Evolutionary conservation across 2,888 invertebrate genomes (phyloP).

Genomic region (Lacanobia oleracea): DNA sequence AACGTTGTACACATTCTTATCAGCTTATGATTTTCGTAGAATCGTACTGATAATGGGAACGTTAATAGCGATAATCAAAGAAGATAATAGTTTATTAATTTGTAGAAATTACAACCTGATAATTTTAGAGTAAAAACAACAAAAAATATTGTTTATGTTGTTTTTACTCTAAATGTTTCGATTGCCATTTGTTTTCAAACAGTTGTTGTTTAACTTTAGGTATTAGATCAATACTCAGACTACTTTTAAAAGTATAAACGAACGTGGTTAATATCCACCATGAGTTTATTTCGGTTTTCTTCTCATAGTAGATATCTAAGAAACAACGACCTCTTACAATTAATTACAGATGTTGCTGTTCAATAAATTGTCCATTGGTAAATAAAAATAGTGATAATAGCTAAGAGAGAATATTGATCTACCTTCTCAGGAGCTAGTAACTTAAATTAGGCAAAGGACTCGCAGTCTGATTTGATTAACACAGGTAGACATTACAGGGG

Average conservation of each 20-base stretch:
- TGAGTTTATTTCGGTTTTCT: too few relatives aligned
- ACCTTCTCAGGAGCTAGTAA: neutral
- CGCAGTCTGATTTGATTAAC: slow-evolving; percentile 11
- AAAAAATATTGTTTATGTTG: neutral
- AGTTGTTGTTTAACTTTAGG: too few relatives aligned
- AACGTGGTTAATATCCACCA: too few relatives aligned
- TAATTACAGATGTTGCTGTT: too few relatives aligned
- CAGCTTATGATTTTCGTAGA: slow-evolving; percentile 46
- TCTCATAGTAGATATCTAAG: too few relatives aligned
- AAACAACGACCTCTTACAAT: too few relatives aligned
- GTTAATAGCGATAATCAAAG: slow-evolving; percentile 15
- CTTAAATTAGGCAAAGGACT: neutral
- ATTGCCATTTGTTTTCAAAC: neutral
- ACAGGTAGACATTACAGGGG: neutral
- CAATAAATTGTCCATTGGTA: too few relatives aligned
- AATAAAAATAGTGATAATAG: too few relatives aligned
- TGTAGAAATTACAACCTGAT: neutral
- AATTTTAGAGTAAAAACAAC: too few relatives aligned
- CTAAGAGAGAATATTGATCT: neutral
- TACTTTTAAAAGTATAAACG: too few relatives aligned
- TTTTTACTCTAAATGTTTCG: neutral
- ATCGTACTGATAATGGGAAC: slow-evolving; percentile 35
- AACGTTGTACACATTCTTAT: slow-evolving; percentile 40
- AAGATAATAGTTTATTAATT: slow-evolving; percentile 26
- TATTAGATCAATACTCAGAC: too few relatives aligned